Percentiles rank a stretch among this genome's conserved stretches.
These are phyloP conservation scores for Penaeus monodon DNA, from an alignment of 2,888 invertebrate species.

Conservation along the genomic window DNA sequence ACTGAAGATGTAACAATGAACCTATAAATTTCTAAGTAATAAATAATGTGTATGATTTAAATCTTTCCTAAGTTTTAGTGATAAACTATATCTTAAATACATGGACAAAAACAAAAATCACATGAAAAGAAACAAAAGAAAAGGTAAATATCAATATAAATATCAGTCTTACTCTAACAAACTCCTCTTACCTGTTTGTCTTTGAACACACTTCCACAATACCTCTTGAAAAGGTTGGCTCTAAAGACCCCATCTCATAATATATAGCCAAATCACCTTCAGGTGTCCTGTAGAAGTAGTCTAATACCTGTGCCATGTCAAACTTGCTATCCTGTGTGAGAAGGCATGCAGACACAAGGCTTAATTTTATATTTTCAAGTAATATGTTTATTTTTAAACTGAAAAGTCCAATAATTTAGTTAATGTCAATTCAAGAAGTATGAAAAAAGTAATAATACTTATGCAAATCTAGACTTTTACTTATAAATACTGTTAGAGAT, in stretches of 20 bases:
- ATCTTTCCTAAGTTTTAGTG: not conserved
- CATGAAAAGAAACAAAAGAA: too few species aligned
- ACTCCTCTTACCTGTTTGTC: too few species aligned
- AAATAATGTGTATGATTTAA: not conserved
- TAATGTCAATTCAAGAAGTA: too few species aligned
- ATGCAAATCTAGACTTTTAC: too few species aligned
- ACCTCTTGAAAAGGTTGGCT: slow-evolving; percentile 53
- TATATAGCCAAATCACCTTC: slow-evolving; percentile 65
- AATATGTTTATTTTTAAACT: not conserved
- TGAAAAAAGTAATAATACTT: too few species aligned
- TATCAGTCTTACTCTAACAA: too few species aligned
- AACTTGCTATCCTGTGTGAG: slow-evolving; percentile 56
- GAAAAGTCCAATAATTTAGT: too few species aligned
- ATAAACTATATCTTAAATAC: not conserved
- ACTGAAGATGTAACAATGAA: too few species aligned
- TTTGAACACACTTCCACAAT: slow-evolving; percentile 58
- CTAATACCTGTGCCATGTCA: slow-evolving; percentile 63
- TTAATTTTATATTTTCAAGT: not conserved
- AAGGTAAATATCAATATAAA: too few species aligned
- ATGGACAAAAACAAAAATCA: too few species aligned
- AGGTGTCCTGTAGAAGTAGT: slow-evolving; percentile 48
- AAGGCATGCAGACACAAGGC: not conserved
- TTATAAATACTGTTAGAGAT: too few species aligned
- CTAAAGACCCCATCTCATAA: slow-evolving; percentile 58
- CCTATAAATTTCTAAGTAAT: not conserved